A percentile compares a stretch with the other conserved stretches of the same genome.
Conservation (phyloP, 2,888 invertebrate genomes). For the Hemistola chrysoprasaria region DNA sequence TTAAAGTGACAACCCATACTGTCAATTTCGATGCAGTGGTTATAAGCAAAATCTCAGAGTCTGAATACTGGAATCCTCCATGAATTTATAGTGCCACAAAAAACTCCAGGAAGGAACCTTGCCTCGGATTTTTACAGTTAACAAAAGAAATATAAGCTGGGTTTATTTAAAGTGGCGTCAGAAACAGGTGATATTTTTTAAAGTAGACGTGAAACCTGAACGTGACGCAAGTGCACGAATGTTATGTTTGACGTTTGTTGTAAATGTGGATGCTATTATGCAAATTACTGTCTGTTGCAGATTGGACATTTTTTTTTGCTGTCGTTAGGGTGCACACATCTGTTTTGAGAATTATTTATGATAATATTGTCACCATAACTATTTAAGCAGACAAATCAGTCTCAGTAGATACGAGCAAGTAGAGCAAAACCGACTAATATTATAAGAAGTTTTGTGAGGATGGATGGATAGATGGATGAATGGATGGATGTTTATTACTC, state of each 20-base stretch:
- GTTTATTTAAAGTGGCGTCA: constrained; percentile 35
- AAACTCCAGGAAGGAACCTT: constrained; percentile 48
- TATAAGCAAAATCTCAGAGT: constrained; percentile 41
- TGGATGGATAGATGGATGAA: too few species aligned
- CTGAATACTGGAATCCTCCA: constrained; percentile 40
- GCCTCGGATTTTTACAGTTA: constrained; percentile 39
- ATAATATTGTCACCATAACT: too few species aligned
- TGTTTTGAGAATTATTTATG: too few species aligned
- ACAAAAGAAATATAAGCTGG: constrained; percentile 39
- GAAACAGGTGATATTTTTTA: constrained; percentile 32
- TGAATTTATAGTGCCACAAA: constrained; percentile 53
- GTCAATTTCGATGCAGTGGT: constrained; percentile 14
- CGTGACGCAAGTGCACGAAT: constrained; percentile 15
- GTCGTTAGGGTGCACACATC: too few species aligned
- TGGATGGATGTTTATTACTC: too few species aligned
- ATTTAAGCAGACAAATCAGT: too few species aligned
- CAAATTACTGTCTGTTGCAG: constrained; percentile 11
- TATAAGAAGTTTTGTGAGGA: too few species aligned
- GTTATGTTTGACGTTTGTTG: constrained; percentile 13
- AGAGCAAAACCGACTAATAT: too few species aligned
- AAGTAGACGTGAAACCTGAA: constrained; percentile 8
- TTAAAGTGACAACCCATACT: too few species aligned
- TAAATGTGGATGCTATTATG: constrained; percentile 12
- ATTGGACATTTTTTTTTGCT: not conserved
- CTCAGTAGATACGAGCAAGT: too few species aligned